Conservation (phyloP, 2,113 vertebrate species). For the Notiomystis cincta region DNA sequence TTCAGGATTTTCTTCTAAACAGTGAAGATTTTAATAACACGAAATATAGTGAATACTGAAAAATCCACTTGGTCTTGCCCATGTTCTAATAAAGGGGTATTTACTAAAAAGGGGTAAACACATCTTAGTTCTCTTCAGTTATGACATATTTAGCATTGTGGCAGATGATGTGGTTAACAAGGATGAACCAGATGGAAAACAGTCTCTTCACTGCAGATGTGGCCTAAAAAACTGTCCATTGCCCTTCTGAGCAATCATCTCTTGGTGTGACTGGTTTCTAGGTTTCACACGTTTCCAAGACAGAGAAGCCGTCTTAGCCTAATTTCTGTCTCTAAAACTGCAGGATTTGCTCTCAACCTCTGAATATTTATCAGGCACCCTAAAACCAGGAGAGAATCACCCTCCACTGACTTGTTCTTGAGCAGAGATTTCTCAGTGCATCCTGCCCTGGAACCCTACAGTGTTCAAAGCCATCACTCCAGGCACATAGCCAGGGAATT, state of each 20-base stretch:
- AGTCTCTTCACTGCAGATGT: not conserved
- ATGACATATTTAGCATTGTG: not conserved
- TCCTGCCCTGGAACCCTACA: not conserved
- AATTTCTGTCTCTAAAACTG: not conserved
- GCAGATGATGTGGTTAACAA: not conserved
- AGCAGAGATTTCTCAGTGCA: not conserved
- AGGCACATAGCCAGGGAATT: not conserved
- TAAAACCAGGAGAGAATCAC: not conserved
- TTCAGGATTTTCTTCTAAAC: not conserved
- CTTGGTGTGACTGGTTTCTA: not conserved
- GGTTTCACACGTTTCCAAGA: not conserved
- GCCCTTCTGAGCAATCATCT: not conserved
- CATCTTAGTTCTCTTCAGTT: not conserved
- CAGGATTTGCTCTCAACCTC: not conserved
- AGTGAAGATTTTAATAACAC: not conserved
- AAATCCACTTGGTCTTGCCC: not conserved
- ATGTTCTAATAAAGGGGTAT: not conserved
- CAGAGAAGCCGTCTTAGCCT: not conserved
- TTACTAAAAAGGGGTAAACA: not conserved
- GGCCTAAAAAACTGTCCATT: not conserved
- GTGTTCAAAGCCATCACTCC: rapidly evolving
- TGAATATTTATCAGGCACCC: not conserved
- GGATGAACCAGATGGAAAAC: not conserved
- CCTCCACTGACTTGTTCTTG: not conserved
- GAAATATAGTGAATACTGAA: not conserved